These are phyloP conservation scores for Carterocephalus palaemon DNA, from an alignment of 2,888 invertebrate genomes.

Conservation along the genomic window DNA sequence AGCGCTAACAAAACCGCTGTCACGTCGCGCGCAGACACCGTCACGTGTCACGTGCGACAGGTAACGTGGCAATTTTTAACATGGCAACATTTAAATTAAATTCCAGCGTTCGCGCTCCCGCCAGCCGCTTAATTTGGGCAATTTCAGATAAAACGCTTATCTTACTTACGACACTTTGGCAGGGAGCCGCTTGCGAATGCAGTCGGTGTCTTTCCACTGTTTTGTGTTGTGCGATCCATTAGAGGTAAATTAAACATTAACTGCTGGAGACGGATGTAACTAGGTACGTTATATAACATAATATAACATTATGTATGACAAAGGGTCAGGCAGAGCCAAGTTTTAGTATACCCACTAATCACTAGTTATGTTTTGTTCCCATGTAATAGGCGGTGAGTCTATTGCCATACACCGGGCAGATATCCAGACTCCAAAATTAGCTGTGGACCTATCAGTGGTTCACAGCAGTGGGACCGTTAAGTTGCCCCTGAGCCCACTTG, in stretches of 20 bases:
- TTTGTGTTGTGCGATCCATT: not conserved
- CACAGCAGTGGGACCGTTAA: no score
- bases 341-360: no score
- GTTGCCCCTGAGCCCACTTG: no score
- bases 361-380: no score
- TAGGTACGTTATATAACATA: no score
- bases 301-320: no score
- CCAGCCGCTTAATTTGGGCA: constrained; percentile 60
- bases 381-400: no score
- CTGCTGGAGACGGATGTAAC: no score
- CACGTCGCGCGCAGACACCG: constrained; percentile 30
- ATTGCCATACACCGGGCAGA: no score
- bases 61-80: constrained; percentile 71
- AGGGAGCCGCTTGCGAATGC: constrained; percentile 18
- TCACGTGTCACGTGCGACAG: constrained; percentile 44
- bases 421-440: no score
- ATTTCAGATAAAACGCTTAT: constrained; percentile 63
- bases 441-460: no score
- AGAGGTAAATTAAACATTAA: not conserved
- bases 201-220: constrained; percentile 8
- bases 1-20: constrained; percentile 25
- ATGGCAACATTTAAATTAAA: constrained; percentile 71
- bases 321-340: no score
- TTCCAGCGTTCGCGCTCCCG: constrained; percentile 43
- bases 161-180: constrained; percentile 47